Evolutionary conservation across 2,113 vertebrate genomes (phyloP).

Genomic region (Atherinomorus stipes): DNA sequence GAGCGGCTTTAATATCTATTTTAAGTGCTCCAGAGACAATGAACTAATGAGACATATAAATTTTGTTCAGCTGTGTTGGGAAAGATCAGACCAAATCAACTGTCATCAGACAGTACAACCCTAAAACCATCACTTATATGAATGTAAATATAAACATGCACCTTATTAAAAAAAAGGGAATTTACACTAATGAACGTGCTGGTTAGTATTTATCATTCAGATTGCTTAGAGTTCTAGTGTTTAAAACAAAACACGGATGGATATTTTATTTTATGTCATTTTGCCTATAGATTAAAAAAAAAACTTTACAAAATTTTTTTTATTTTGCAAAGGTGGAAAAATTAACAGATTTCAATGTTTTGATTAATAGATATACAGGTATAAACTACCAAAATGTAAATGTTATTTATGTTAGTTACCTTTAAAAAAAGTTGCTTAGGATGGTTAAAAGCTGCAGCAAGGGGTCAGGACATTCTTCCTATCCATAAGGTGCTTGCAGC

Average conservation of each 20-base stretch:
- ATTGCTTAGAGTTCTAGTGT: no score
- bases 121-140: conserved; percentile 9
- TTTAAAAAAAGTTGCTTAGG: conserved; percentile 3
- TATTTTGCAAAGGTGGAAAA: background rate
- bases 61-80: conserved; percentile 63
- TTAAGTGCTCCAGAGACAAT: conserved; percentile 78
- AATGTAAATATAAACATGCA: background rate
- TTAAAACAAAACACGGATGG: background rate
- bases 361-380: no score
- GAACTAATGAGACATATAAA: conserved; percentile 79
- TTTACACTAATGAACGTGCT: background rate
- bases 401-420: background rate
- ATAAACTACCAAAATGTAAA: background rate
- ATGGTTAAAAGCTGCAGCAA: conserved; percentile 40
- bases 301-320: background rate
- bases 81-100: conserved; percentile 37
- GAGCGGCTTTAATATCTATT: conserved; percentile 78
- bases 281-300: background rate
- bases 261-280: no score
- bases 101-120: conserved; percentile 26
- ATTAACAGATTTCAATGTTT: background rate
- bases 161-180: no score
- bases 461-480: conserved; percentile 41
- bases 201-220: background rate
- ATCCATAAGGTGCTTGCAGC: conserved; percentile 59